phyloP scores from a whole-genome alignment of 2,888 invertebrate genomes.

The Hoplodrina ambigua region DNA sequence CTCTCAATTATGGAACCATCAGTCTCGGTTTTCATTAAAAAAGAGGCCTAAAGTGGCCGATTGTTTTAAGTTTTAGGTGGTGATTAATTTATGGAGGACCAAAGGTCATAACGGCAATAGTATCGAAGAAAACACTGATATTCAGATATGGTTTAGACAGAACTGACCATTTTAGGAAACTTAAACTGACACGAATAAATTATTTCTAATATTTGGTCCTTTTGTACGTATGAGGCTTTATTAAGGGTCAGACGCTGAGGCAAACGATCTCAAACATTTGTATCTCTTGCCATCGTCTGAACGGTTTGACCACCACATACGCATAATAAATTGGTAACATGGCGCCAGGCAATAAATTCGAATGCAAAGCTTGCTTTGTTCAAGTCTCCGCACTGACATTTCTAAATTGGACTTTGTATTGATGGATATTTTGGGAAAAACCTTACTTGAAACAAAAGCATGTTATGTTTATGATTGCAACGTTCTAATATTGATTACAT shows the following conservation, averaged over 20 bases:
- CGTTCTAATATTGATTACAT: conserved; percentile 41
- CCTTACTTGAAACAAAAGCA: conserved; percentile 23
- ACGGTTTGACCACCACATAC: conserved; percentile 45
- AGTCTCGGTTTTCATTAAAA: background rate
- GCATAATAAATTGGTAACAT: conserved; percentile 51
- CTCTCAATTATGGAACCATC: background rate
- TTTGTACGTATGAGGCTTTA: conserved; percentile 31
- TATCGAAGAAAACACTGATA: background rate
- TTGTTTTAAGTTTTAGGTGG: background rate
- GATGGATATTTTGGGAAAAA: conserved; percentile 17
- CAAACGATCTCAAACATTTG: conserved; percentile 38
- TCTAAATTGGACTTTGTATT: conserved; percentile 2
- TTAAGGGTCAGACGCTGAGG: conserved; percentile 38
- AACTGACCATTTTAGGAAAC: conserved; percentile 9
- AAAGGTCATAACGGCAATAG: background rate
- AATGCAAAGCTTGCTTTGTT: conserved; percentile 25
- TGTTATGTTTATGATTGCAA: conserved; percentile 4
- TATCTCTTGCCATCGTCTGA: conserved; percentile 51
- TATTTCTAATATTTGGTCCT: conserved; percentile 12
- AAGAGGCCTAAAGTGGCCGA: background rate
- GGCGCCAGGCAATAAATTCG: conserved; percentile 53
- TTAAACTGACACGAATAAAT: conserved; percentile 27
- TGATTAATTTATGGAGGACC: background rate
- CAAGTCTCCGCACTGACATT: conserved; percentile 3
- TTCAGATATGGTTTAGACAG: background rate